phyloP scores from a whole-genome alignment of 2,797 vertebrate species.

The Uromys caudimaculatus region DNA sequence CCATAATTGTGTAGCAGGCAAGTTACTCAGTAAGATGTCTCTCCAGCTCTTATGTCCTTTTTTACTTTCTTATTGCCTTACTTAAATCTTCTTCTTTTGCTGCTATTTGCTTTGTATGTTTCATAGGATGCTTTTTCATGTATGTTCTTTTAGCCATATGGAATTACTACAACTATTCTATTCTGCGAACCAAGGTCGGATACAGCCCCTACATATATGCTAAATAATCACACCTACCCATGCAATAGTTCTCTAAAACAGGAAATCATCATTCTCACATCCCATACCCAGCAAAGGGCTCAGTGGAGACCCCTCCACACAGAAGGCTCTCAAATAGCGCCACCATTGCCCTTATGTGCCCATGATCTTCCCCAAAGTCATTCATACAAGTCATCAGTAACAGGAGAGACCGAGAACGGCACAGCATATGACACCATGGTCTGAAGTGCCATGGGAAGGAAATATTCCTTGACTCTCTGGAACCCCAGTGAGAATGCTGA shows the following conservation, averaged over 20 bases:
- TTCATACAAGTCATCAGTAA: conserved; percentile 20
- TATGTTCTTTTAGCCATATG: conserved; percentile 75
- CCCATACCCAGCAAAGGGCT: conserved; percentile 27
- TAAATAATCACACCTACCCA: conserved; percentile 71
- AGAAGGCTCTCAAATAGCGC: conserved; percentile 12
- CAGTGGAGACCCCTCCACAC: neutral
- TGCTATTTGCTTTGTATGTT: neutral
- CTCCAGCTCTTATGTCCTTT: neutral
- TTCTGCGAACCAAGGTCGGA: conserved; percentile 76
- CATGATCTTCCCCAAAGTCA: neutral
- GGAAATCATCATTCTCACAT: conserved; percentile 18
- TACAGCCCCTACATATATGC: neutral
- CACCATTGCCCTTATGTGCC: conserved; percentile 7
- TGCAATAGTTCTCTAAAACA: neutral
- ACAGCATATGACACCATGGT: neutral
- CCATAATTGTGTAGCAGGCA: neutral
- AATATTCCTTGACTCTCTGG: neutral
- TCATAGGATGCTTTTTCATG: conserved; percentile 30
- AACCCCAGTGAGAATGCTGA: conserved; percentile 11
- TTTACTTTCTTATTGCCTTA: neutral
- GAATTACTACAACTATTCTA: conserved; percentile 78
- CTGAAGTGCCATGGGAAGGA: conserved; percentile 40
- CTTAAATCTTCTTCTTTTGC: neutral
- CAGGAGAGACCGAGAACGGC: conserved; percentile 13
- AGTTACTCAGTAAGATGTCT: neutral